A percentile compares a stretch with the other conserved stretches of the same genome.
These are phyloP conservation scores for Lordiphosa mommai DNA, from an alignment of 1,140 invertebrate species.

Conservation along the genomic window DNA sequence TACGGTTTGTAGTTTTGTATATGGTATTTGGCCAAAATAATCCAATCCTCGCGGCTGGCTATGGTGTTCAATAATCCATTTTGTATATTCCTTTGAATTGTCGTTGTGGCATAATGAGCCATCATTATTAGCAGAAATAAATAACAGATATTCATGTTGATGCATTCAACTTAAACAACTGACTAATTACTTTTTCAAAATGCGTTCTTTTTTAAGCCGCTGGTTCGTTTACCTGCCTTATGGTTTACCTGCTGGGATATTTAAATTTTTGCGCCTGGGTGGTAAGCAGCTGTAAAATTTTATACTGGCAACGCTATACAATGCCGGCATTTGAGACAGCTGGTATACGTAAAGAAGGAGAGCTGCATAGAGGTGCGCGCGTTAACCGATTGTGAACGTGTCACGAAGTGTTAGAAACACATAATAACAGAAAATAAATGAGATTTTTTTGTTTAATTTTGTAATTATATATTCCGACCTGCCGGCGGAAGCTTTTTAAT, in stretches of 20 bases:
- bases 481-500: too few species aligned
- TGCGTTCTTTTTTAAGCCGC: slow-evolving; percentile 7
- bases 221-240: slow-evolving; percentile 26
- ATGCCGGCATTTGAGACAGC: slow-evolving; percentile 14
- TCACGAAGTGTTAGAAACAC: too few species aligned
- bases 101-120: neutral
- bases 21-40: slow-evolving; percentile 30
- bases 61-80: slow-evolving; percentile 18
- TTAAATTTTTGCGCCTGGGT: slow-evolving; percentile 13
- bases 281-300: neutral
- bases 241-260: slow-evolving; percentile 22
- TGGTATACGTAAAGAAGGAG: too few species aligned
- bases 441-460: too few species aligned
- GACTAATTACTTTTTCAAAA: slow-evolving; percentile 31
- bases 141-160: slow-evolving; percentile 27
- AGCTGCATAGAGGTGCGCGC: too few species aligned
- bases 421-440: too few species aligned
- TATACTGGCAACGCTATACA: neutral
- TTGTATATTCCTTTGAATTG: neutral
- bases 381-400: too few species aligned
- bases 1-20: slow-evolving; percentile 31
- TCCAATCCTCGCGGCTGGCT: slow-evolving; percentile 32
- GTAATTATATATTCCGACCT: too few species aligned
- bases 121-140: slow-evolving; percentile 20
- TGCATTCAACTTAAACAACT: neutral